Evolutionary conservation across 2,113 vertebrate genomes (phyloP).

Genomic region (Serinus canaria): DNA sequence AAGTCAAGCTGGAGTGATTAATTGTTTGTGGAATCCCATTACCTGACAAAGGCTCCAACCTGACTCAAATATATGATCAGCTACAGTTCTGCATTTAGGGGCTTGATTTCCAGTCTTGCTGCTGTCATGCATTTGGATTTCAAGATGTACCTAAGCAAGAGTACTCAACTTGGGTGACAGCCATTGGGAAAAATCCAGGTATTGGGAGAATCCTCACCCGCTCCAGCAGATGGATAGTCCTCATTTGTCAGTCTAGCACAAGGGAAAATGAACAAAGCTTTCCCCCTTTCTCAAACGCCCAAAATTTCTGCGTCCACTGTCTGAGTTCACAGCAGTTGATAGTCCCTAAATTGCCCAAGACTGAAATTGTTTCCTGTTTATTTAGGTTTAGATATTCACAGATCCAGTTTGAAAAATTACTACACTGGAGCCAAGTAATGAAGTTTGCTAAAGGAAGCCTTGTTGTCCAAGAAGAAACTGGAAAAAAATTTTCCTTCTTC

Average conservation of each 20-base stretch:
- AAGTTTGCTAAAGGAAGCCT: not conserved
- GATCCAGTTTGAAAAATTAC: not conserved
- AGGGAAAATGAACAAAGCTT: not conserved
- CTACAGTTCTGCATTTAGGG: not conserved
- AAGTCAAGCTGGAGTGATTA: not conserved
- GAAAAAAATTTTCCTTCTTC: not conserved
- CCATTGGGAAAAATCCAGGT: not conserved
- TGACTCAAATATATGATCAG: not conserved
- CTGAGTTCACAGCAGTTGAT: not conserved
- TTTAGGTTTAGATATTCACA: not conserved
- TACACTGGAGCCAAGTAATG: not conserved
- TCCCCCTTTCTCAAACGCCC: not conserved
- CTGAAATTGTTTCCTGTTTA: not conserved
- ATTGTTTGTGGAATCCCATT: not conserved
- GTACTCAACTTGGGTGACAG: not conserved
- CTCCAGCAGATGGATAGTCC: not conserved
- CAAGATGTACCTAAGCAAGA: not conserved
- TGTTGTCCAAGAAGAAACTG: not conserved
- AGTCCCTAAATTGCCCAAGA: not conserved
- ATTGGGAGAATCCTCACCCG: not conserved
- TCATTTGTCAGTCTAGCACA: not conserved
- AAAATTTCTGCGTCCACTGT: not conserved
- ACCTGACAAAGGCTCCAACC: not conserved
- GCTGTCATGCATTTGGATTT: not conserved
- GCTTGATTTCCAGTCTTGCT: not conserved